Base-by-base conservation (phyloP, 2,113 vertebrate genomes). In the Pongo pygmaeus region DNA sequence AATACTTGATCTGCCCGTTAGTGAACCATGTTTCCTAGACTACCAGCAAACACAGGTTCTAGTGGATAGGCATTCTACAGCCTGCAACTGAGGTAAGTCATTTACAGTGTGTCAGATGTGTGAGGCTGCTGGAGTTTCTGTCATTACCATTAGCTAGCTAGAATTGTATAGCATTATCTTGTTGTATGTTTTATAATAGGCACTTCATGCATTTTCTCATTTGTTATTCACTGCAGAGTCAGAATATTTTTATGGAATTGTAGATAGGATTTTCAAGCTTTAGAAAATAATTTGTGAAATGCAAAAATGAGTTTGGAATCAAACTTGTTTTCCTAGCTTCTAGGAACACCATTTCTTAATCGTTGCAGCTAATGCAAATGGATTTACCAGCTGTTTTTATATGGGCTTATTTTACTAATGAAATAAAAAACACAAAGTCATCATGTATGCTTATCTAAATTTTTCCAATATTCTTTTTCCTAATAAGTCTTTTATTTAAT, bases 31-130 rank as follows among this genome's bases (percentile, higher is more conserved):
- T 32, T 48, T 12, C 22, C 35, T 40, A 79, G 72, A 64, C 5
- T 6, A 0, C 43, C 57, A 13, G 2, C 16, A 80, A 70, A 17
- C 27, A 35, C 25, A 18, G 35, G 40, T 57, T 69, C 75, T 67
- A 2, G 35, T 3, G 23, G 3, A 3, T 14, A 22, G 22, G 18
- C 9, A 0, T 72, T 18, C 43, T 27, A 0, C 46, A 59, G 3
- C 55, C 70, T 40, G n/a, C 12, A 4, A 5, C 35, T 4, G 6
- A 52, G 50, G 18, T 1, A 14, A 50, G 61, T n/a, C 43, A 13
- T 78, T 20, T 43, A 13, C 20, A 4, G 10, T 3, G 3, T 43
- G 48, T 64, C 55, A 72, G 23, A 25, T 22, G 2, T 0, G 40
- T 32, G 59, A 46, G 35, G n/a, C 46, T 1, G 2, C 20, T n/a